These are phyloP conservation scores for Apeira syringaria DNA, from an alignment of 2,888 invertebrate species.

Conservation along the genomic window DNA sequence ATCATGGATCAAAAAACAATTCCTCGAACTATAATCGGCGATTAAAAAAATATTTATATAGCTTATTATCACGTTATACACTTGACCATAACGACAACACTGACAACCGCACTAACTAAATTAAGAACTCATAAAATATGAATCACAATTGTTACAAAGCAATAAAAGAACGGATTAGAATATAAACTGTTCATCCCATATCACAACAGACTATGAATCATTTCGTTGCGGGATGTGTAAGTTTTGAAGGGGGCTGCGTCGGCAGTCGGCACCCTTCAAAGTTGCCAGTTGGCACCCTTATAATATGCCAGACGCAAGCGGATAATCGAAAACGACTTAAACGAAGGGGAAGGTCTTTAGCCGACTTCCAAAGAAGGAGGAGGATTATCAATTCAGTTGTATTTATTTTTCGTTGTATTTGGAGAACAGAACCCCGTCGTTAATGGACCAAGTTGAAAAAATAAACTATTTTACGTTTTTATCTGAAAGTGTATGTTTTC, in stretches of 20 bases:
- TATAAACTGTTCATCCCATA: constrained; percentile 5
- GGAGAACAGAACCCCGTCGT: too few species aligned
- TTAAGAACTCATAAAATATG: constrained; percentile 21
- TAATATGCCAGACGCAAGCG: background rate
- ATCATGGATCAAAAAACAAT: too few species aligned
- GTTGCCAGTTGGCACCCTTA: constrained; percentile 25
- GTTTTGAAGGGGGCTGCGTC: constrained; percentile 15
- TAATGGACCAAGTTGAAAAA: too few species aligned
- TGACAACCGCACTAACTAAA: constrained; percentile 23
- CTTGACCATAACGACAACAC: constrained; percentile 23
- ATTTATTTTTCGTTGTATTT: too few species aligned
- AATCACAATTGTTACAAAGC: constrained; percentile 19
- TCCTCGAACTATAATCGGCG: constrained; percentile 22
- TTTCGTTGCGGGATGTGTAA: constrained; percentile 17
- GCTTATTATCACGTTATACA: constrained; percentile 1
- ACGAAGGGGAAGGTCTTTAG: too few species aligned
- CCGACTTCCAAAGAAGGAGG: too few species aligned
- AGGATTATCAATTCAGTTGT: too few species aligned
- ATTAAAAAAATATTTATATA: background rate
- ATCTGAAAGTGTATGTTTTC: too few species aligned
- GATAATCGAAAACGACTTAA: background rate
- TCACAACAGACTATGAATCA: constrained; percentile 28
- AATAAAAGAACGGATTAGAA: constrained; percentile 4
- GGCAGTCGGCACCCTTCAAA: constrained; percentile 31
- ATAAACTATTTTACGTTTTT: too few species aligned